phyloP scores from a whole-genome alignment of 2,113 vertebrate species.

The Bufo bufo region DNA sequence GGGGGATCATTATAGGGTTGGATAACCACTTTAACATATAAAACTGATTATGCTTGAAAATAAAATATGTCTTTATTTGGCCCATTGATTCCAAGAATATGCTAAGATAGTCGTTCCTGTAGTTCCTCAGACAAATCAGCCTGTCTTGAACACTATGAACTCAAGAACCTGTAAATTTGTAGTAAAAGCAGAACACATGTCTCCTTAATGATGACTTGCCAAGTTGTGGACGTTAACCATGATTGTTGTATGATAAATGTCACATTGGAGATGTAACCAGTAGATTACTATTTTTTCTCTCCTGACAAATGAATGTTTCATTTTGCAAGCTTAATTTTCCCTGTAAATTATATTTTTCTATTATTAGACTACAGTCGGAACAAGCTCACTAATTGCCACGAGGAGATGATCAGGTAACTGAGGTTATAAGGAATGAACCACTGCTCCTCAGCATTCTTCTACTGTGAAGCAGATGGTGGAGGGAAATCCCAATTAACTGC shows the following conservation, averaged over 20 bases:
- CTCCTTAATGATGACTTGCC: neutral
- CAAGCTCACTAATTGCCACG: conserved; percentile 31
- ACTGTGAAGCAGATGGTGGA: conserved; percentile 1
- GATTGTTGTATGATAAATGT: conserved; percentile 13
- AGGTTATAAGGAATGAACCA: neutral
- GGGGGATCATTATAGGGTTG: too few relatives aligned
- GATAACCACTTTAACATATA: neutral
- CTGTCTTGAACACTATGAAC: neutral
- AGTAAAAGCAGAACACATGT: neutral
- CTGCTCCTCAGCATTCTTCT: neutral
- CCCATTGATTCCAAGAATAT: neutral
- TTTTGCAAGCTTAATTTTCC: conserved; percentile 10
- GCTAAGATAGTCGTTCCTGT: neutral
- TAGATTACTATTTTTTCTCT: neutral
- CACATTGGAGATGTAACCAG: conserved; percentile 28
- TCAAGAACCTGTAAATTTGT: neutral
- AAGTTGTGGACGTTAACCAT: conserved; percentile 13
- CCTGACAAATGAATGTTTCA: neutral
- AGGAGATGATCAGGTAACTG: conserved; percentile 1
- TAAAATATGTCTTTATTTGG: neutral
- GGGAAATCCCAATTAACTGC: conserved; percentile 27
- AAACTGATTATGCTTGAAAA: neutral
- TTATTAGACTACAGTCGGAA: conserved; percentile 21
- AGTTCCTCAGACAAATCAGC: neutral
- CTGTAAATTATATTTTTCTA: conserved; percentile 20